phyloP scores from a whole-genome alignment of 2,113 vertebrate genomes.

The Eptatretus burgeri region DNA sequence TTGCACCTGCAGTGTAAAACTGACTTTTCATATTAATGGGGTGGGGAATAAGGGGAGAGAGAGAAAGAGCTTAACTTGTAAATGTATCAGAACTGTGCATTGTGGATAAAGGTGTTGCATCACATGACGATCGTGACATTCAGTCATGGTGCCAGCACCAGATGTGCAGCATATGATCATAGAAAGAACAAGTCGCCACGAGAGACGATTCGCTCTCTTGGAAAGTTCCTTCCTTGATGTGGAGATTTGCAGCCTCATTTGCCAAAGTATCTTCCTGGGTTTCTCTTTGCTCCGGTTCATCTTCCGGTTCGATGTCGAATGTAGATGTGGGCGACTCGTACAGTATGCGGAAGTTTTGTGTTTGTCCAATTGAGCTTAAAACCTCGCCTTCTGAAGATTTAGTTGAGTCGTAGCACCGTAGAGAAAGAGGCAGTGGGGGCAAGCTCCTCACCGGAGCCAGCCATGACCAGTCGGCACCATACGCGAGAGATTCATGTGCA shows the following conservation, averaged over 20 bases:
- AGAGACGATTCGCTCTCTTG: not conserved
- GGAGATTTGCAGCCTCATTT: not conserved
- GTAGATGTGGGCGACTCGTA: not conserved
- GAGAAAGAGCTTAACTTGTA: too few species aligned
- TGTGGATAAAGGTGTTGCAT: too few species aligned
- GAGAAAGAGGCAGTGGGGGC: not conserved
- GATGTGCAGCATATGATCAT: not conserved
- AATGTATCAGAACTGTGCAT: too few species aligned
- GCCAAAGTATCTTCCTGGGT: not conserved
- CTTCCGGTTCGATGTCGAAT: not conserved
- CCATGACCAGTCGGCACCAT: slow-evolving; percentile 4
- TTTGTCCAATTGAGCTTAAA: not conserved
- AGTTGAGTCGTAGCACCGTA: not conserved
- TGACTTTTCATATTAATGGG: too few species aligned
- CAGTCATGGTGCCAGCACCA: not conserved
- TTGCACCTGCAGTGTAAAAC: too few species aligned
- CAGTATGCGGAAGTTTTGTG: not conserved
- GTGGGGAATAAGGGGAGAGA: too few species aligned
- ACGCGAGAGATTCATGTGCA: not conserved
- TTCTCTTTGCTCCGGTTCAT: not conserved
- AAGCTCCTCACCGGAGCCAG: not conserved
- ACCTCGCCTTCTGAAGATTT: not conserved
- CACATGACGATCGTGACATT: too few species aligned
- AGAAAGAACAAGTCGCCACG: slow-evolving; percentile 1
- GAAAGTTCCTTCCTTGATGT: too few species aligned